Evolutionary conservation across 2,797 vertebrate genomes (phyloP).

Genomic region (Eulemur coronatus): DNA sequence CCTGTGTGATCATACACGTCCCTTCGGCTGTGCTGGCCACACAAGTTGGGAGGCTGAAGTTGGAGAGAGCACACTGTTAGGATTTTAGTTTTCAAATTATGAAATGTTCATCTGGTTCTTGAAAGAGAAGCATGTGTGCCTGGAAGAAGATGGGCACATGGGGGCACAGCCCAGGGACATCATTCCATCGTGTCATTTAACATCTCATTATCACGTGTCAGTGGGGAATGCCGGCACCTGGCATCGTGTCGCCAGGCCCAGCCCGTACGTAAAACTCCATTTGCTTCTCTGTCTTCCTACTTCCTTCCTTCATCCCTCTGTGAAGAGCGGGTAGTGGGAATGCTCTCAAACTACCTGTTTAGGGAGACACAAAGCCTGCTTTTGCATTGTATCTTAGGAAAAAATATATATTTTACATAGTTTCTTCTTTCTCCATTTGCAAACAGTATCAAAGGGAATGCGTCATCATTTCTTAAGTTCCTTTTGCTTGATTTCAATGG

Average conservation of each 20-base stretch:
- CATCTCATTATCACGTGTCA: fast-evolving
- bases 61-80: background rate
- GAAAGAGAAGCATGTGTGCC: background rate
- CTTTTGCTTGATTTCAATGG: background rate
- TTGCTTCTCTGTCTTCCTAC: background rate
- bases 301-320: background rate
- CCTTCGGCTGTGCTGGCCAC: background rate
- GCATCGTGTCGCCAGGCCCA: background rate
- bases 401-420: background rate
- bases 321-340: background rate
- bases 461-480: background rate
- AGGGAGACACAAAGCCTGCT: background rate
- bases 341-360: background rate
- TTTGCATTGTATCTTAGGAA: background rate
- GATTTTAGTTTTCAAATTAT: background rate
- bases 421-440: background rate
- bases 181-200: background rate
- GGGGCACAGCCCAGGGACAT: no score
- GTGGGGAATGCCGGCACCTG: background rate
- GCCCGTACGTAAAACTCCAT: no score
- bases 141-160: background rate
- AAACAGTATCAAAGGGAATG: background rate
- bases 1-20: background rate
- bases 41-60: background rate
- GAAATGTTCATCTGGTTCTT: background rate